Percentiles rank a stretch among this genome's conserved stretches.
Evolutionary conservation across 2,888 invertebrate species (phyloP).

Genomic region (Meloe dianella): DNA sequence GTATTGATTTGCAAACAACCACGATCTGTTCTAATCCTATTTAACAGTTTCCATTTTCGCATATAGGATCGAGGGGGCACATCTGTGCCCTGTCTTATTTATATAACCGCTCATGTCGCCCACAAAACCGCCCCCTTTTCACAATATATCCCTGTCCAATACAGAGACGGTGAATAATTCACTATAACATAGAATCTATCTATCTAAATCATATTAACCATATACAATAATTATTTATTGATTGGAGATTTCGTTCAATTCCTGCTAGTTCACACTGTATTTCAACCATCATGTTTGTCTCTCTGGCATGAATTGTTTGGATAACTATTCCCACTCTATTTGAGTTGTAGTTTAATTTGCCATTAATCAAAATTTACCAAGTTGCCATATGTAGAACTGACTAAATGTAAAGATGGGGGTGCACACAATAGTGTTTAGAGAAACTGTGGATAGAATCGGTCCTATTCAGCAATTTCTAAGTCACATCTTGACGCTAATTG

Average conservation of each 20-base stretch:
- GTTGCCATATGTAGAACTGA: neutral
- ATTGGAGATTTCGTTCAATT: neutral
- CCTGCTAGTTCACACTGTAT: neutral
- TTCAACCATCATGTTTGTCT: neutral
- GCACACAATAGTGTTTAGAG: neutral
- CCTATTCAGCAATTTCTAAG: constrained; percentile 2
- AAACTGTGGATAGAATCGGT: neutral
- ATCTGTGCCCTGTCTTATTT: constrained; percentile 46
- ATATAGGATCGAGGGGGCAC: constrained; percentile 32
- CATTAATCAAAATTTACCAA: constrained; percentile 29
- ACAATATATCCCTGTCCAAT: neutral
- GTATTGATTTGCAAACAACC: constrained; percentile 15
- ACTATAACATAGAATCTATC: neutral
- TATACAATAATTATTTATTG: no score
- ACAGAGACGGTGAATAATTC: neutral
- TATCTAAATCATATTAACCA: neutral
- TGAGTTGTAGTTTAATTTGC: constrained; percentile 29
- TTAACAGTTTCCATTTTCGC: constrained; percentile 35
- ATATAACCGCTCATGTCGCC: constrained; percentile 37
- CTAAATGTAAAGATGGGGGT: neutral
- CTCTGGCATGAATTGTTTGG: constrained; percentile 12
- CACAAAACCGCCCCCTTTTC: constrained; percentile 27
- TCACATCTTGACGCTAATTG: neutral
- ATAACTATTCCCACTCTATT: constrained; percentile 23
- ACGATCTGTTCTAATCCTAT: constrained; percentile 39